Evolutionary conservation across 2,113 vertebrate genomes (phyloP), one percentile per base, ranked within the genome.

Genomic region (Cettia cetti): DNA sequence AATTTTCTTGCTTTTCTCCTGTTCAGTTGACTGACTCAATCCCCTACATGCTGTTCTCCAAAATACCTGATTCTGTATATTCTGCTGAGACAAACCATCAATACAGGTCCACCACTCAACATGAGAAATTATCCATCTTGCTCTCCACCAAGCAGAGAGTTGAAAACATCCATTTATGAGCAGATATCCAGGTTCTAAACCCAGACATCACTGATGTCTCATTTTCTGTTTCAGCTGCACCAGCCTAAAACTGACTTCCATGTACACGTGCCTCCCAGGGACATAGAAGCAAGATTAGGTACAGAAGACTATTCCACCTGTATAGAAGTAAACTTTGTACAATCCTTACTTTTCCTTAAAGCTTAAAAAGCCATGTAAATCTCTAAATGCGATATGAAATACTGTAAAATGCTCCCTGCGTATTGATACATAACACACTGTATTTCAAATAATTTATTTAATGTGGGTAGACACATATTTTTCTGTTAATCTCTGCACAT

Each of bases 301-400:
- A 69, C 11, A 79, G 53, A 90, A 72, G 22, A 76, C 37, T 56
- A 33, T 12, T 64, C n/a, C 45, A 15, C 5, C 0, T 45, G 33
- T 30, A 83, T 26, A 57, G 22, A 94, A 70, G 76, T 33, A 70
- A 75, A 59, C 27, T 63, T 77, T 52, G 14, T 50, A 30, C 2
- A 3, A 75, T 20, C 10, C 20, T 77, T 70, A 74, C 21, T 75
- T 84, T 63, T 66, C 14, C 27, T 89, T 71, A 52, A 28, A 61
- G 31, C 63, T 19, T 18, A 66, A 74, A 61, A 81, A 60, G 2
- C 1, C 5, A 52, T 0, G 0, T 17, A 71, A n/a, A 33, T 74
- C 28, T 87, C 63, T 59, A 77, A 66, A 86, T 42, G 30, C 33
- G 18, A 59, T n/a, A 54, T 1, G 15, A 89, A 92, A 91, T 42